phyloP scores from a whole-genome alignment of 2,888 invertebrate species.

The Polia nebulosa region DNA sequence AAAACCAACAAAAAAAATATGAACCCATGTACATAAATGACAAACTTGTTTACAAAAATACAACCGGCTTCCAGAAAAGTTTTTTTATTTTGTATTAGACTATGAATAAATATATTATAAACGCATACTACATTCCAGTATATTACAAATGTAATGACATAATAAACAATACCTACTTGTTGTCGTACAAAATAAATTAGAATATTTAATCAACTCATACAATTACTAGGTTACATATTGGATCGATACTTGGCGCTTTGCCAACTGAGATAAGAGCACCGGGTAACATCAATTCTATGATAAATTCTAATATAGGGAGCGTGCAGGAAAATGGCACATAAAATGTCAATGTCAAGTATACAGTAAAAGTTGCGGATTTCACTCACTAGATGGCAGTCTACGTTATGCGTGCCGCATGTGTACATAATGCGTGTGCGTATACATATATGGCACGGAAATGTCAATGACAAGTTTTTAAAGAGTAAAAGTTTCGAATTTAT shows the following conservation, averaged over 20 bases:
- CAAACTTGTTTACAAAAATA: background rate
- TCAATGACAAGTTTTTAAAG: no score
- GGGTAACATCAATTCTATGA: background rate
- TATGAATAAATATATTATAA: background rate
- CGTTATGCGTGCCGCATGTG: no score
- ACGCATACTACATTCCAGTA: background rate
- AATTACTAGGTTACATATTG: conserved; percentile 13
- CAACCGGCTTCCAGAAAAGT: background rate
- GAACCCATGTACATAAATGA: no score
- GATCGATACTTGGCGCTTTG: conserved; percentile 17
- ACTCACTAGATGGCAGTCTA: no score
- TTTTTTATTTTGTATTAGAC: background rate
- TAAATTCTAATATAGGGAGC: background rate
- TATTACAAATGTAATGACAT: background rate
- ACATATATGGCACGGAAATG: no score
- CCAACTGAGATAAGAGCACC: conserved; percentile 9
- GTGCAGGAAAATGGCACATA: no score
- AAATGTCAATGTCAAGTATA: no score
- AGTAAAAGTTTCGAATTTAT: no score
- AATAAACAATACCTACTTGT: background rate
- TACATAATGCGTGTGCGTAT: no score
- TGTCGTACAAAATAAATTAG: conserved; percentile 12
- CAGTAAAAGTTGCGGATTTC: no score
- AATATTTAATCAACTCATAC: conserved; percentile 17
- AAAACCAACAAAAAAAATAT: no score